phyloP scores from a whole-genome alignment of 2,888 invertebrate species.

The Colletes collaris region DNA sequence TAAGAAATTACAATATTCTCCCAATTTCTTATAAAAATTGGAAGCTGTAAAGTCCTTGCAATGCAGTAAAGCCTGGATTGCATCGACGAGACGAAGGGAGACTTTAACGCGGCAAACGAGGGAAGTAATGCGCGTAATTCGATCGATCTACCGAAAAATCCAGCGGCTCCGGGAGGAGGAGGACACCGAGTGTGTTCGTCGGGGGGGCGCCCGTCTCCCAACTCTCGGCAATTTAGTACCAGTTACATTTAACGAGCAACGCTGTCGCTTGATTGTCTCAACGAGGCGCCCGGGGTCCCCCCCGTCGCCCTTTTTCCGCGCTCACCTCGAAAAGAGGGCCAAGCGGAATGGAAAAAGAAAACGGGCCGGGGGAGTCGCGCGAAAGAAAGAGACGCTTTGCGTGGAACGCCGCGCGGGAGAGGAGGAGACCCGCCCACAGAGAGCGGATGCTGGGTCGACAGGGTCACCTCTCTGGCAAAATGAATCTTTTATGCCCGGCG shows the following conservation, averaged over 20 bases:
- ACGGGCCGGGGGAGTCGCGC: conserved; percentile 32
- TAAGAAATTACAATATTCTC: no score
- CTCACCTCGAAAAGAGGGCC: conserved; percentile 45
- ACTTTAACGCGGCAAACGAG: no score
- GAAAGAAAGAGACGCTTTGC: not conserved
- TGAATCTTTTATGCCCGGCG: conserved; percentile 69
- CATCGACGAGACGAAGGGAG: no score
- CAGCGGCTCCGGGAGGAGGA: not conserved
- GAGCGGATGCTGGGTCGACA: conserved; percentile 74
- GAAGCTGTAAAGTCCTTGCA: no score
- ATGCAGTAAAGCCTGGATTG: no score
- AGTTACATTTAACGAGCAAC: conserved; percentile 69
- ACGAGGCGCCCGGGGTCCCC: conserved; percentile 60
- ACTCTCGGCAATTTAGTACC: conserved; percentile 74
- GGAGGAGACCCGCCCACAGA: conserved; percentile 65
- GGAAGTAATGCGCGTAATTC: no score
- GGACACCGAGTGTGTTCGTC: not conserved
- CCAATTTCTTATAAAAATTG: no score
- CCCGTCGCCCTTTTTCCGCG: conserved; percentile 47
- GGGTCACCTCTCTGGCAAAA: conserved; percentile 72
- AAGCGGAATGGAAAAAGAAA: conserved; percentile 40
- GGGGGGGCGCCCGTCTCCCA: conserved; percentile 56
- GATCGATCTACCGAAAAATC: conserved; percentile 7
- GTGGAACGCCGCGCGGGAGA: not conserved
- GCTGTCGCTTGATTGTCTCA: conserved; percentile 70